Conservation (phyloP, 2,888 invertebrate species). For the Cremastinae sp. region DNA sequence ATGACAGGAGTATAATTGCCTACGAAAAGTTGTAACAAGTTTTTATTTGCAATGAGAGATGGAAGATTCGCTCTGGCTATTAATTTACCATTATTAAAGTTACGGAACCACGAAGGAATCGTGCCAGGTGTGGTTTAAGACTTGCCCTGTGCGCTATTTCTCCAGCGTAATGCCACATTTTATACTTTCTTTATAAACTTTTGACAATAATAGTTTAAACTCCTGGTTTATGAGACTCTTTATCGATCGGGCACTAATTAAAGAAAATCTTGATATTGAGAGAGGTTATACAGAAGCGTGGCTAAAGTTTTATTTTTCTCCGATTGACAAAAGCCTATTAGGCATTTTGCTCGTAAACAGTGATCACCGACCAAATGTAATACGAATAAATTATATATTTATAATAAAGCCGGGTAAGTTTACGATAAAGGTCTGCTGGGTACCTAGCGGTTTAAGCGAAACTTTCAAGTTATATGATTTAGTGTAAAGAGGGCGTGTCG, state of each 20-base stretch:
- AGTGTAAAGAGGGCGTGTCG: conserved; percentile 68
- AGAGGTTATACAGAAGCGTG: too few species aligned
- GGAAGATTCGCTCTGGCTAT: too few species aligned
- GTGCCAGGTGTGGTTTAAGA: neutral
- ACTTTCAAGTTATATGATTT: conserved; percentile 79
- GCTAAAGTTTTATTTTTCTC: too few species aligned
- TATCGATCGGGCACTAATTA: conserved; percentile 69
- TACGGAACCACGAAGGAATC: neutral
- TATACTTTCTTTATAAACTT: conserved; percentile 12
- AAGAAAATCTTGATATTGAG: conserved; percentile 16
- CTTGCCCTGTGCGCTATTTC: neutral
- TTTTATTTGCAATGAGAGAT: too few species aligned
- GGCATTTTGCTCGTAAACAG: too few species aligned
- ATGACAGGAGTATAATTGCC: too few species aligned
- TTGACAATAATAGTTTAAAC: conserved; percentile 27
- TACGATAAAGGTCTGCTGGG: conserved; percentile 73
- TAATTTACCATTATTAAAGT: too few species aligned
- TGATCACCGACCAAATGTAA: neutral
- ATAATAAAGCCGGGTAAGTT: conserved; percentile 64
- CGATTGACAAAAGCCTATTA: too few species aligned
- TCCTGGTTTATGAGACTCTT: conserved; percentile 46
- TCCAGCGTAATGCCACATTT: conserved; percentile 39
- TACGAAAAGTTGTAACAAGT: too few species aligned
- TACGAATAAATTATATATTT: neutral
- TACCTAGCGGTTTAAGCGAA: conserved; percentile 73